Base-by-base conservation (phyloP, 92 coral and sea anemone genomes). In the Bergia puertoricense region DNA sequence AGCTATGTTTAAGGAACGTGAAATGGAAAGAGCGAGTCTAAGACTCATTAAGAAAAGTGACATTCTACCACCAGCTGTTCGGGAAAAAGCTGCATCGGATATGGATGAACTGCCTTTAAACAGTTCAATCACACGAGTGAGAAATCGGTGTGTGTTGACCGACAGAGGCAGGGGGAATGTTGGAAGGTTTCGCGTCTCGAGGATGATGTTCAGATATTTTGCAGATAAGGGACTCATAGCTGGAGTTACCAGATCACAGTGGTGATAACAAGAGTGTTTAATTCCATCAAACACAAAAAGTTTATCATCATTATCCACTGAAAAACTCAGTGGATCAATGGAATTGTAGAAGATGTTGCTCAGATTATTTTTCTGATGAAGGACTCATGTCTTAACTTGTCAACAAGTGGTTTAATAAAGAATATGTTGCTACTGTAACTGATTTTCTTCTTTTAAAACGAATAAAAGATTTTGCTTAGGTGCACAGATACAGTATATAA, bases 111-210 rank as follows among this genome's bases (percentile, higher is more conserved):
- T 97, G 20, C 99, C 98, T 5, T 79, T 91, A 59, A 91, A 97
- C 94, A 97, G 99, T 80, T 91, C 94, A 39, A 91, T 94, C 74
- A 91, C 98, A 20, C 89, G 99, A 71, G 94, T 97, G 43, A 94
- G 99, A 51, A 97, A 97, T 82, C 94, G 99, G 36, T 97, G 99
- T 91, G 98, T 97, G 88, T 68, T 97, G 80, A 97, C 99, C 36
- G 99, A 97, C 85, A 94, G 99, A 85, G 98, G 97, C 40, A 74
- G 99, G 73, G 99, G 98, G 4, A 90, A 94, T 88, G 96, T 97
- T 86, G 99, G 99, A 20, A 90, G 97, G 78, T 97, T 91, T 80
- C 90, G 96, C 41, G 93, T 97, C 78, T 97, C 99, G 39, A 87
- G 99, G 81, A 97, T 97, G 89, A 93, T 95, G 98, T 94, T 97